A percentile compares a stretch with the other conserved stretches of the same genome.
These are phyloP conservation scores for Gephyroberyx darwinii DNA, from an alignment of 2,797 vertebrate genomes.

Conservation along the genomic window DNA sequence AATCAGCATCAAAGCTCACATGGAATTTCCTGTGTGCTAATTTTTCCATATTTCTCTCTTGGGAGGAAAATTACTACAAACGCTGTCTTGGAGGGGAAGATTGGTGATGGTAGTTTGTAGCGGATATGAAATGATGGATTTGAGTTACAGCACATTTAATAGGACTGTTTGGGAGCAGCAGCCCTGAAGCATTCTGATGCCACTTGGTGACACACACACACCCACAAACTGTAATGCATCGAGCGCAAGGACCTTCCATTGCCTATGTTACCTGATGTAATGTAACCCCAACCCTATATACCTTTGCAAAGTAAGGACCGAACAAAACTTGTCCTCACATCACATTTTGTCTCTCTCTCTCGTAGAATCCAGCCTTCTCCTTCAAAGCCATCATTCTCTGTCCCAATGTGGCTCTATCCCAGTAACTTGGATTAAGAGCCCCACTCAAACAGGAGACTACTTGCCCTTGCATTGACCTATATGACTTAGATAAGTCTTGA, in stretches of 20 bases:
- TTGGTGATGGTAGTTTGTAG: not conserved
- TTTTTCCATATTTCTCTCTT: conserved; percentile 47
- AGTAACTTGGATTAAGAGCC: conserved; percentile 36
- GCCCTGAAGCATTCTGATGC: not conserved
- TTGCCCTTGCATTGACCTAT: conserved; percentile 31
- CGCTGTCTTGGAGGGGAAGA: not conserved
- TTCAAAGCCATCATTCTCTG: conserved; percentile 32
- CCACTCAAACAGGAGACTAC: conserved; percentile 13
- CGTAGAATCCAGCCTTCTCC: not conserved
- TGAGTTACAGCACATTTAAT: not conserved
- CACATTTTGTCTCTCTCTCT: too few species aligned
- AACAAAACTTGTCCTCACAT: not conserved
- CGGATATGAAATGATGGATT: conserved; percentile 2
- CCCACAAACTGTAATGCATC: not conserved
- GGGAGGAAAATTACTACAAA: conserved; percentile 2
- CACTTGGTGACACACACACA: not conserved
- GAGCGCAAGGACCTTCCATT: too few species aligned
- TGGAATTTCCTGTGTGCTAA: conserved; percentile 63
- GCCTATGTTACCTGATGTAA: too few species aligned
- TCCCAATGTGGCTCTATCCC: conserved; percentile 9
- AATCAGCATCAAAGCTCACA: conserved; percentile 40
- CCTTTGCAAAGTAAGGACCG: not conserved
- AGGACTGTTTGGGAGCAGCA: not conserved
- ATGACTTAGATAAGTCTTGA: conserved; percentile 42
- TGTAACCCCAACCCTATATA: too few species aligned